phyloP scores from a whole-genome alignment of 2,113 vertebrate species.

The Tylochromis polylepis region DNA sequence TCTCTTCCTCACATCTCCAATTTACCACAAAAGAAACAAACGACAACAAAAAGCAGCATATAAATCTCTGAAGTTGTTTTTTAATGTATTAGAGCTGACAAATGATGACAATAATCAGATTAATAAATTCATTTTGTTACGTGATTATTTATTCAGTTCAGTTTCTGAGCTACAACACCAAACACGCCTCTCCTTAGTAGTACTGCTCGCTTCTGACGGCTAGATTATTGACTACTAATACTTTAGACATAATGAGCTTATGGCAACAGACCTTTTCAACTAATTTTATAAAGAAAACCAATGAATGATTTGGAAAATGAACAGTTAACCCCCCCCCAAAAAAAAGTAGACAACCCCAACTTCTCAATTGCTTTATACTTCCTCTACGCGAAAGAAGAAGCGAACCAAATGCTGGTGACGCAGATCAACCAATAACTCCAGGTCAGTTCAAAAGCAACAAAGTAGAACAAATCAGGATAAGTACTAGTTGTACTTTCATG shows the following conservation, averaged over 20 bases:
- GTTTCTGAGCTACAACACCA: background rate
- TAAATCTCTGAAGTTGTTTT: background rate
- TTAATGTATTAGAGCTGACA: background rate
- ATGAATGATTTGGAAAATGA: background rate
- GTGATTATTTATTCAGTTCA: background rate
- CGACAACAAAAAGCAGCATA: background rate
- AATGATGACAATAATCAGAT: background rate
- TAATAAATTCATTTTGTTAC: background rate
- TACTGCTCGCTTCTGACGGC: background rate
- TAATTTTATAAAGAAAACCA: rapidly evolving
- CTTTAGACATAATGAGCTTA: background rate
- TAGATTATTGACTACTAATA: background rate
- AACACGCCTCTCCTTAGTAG: background rate
- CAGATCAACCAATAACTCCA: background rate
- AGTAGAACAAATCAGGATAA: background rate
- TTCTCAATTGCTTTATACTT: background rate
- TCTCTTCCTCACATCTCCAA: background rate
- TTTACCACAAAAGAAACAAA: background rate
- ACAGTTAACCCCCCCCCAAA: background rate
- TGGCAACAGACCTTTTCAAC: background rate
- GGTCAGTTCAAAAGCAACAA: background rate
- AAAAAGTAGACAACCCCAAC: background rate
- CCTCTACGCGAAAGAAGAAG: background rate
- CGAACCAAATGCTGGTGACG: background rate
- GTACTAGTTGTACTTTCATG: background rate